phyloP scores from a whole-genome alignment of 2,888 invertebrate genomes.

The Slavum lentiscoides region DNA sequence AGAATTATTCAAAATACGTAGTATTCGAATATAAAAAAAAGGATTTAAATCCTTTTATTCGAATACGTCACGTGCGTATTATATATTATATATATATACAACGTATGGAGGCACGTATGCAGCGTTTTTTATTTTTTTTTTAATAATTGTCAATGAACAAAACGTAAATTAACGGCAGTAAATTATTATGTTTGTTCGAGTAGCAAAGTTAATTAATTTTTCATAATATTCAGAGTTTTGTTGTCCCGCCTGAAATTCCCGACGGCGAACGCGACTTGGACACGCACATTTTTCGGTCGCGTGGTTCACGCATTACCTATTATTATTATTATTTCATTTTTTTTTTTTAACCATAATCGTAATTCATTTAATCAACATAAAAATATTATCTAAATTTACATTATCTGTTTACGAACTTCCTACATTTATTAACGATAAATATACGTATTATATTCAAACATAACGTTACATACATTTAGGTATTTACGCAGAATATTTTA shows the following conservation, averaged over 20 bases:
- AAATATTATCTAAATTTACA: not conserved
- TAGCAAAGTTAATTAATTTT: constrained; percentile 23
- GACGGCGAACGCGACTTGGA: not conserved
- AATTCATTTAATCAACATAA: constrained; percentile 27
- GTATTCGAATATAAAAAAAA: too few species aligned
- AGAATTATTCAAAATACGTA: too few species aligned
- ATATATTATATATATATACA: too few species aligned
- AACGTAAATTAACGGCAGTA: constrained; percentile 8
- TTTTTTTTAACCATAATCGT: not conserved
- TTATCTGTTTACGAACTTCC: not conserved
- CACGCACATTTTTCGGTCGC: constrained; percentile 3
- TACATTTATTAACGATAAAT: not conserved
- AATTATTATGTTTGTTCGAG: not conserved
- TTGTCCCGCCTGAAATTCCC: not conserved
- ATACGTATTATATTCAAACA: not conserved
- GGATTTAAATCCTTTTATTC: too few species aligned
- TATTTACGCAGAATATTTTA: not conserved
- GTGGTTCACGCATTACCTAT: too few species aligned
- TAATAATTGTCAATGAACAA: not conserved
- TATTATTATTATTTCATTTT: not conserved
- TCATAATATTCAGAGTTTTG: not conserved
- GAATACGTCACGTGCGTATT: too few species aligned
- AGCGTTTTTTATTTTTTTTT: not conserved
- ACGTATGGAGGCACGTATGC: not conserved
- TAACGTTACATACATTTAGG: too few species aligned